Base-by-base conservation (phyloP, 2,888 invertebrate genomes). In the Dynastes tityus region DNA sequence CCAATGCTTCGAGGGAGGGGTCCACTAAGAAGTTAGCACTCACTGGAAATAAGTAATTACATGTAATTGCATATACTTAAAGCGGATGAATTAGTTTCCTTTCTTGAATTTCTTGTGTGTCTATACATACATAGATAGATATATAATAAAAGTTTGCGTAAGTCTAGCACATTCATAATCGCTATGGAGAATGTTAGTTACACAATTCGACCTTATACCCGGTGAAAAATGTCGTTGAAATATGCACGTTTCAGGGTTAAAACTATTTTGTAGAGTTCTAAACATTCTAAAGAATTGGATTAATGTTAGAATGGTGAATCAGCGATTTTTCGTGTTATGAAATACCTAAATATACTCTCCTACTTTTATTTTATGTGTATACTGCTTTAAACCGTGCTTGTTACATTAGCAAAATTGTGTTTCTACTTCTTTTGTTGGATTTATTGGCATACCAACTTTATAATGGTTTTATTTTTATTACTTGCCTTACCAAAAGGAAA, bases 1-100 rank as follows among this genome's bases (percentile, higher is more conserved):
- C 96, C 85, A 92, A 89, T 32, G 91, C 91, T 88, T 95, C 95
- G 88, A 93, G 92, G 80, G 91, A 90, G 64, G 89, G 89, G 82
- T 91, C 80, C 80, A 78, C 78, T 22, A 51, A 22, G 40, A 58
- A 73, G 22, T 40, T 55, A 58, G 61, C 37, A 40, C 58, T 73
- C 73, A 58, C 73, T 73, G 73, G 27, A 67, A 67, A 40, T 40
- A 37, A 16, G 55, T 6, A 53, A 70, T 51, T 53, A 53, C 11
- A 64, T 37, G 63, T 32, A 29, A 63, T 63, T 32, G 11, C 63
- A 5, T 63, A n/a, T 16, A 8, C 55, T 5, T 55, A 55, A 45
- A 45, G 11, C 8, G 45, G 6, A 22, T 22, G 22, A 22, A 45
- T 45, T 11, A 9, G n/a, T 55, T 55, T 55, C 55, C 55, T 55